These are phyloP conservation scores for Ganaspis sp. DNA, from an alignment of 1,140 invertebrate species.

Conservation along the genomic window DNA sequence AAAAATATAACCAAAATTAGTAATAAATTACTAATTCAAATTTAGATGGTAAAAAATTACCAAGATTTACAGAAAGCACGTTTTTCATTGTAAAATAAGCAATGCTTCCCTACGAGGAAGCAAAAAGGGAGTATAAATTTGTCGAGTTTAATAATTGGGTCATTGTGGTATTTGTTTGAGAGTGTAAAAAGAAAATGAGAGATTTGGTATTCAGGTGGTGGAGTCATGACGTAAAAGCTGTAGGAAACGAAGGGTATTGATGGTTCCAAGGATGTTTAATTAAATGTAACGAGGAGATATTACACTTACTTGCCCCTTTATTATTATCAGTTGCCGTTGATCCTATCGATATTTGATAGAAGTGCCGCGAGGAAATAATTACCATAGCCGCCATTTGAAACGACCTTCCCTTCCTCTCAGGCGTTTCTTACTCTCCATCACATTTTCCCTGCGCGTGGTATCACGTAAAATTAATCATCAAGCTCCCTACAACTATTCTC, in stretches of 20 bases:
- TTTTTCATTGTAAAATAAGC: too few species aligned
- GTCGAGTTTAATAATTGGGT: too few species aligned
- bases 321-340: slow-evolving; percentile 9
- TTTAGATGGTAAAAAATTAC: too few species aligned
- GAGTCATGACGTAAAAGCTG: not conserved
- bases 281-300: slow-evolving; percentile 25
- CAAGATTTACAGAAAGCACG: too few species aligned
- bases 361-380: slow-evolving; percentile 20
- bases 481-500: slow-evolving; percentile 31
- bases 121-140: too few species aligned
- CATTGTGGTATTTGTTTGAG: not conserved
- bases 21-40: too few species aligned
- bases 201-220: not conserved
- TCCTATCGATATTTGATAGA: slow-evolving; percentile 17
- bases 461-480: slow-evolving; percentile 42
- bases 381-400: slow-evolving; percentile 24
- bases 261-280: slow-evolving; percentile 18
- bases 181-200: not conserved
- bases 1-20: not conserved
- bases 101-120: too few species aligned
- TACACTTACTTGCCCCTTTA: slow-evolving; percentile 18
- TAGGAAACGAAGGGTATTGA: slow-evolving; percentile 23
- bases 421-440: slow-evolving; percentile 28
- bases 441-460: slow-evolving; percentile 29
- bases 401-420: slow-evolving; percentile 26